These are phyloP conservation scores for Zaprionus ornatus DNA, from an alignment of 1,140 invertebrate species.

Conservation along the genomic window DNA sequence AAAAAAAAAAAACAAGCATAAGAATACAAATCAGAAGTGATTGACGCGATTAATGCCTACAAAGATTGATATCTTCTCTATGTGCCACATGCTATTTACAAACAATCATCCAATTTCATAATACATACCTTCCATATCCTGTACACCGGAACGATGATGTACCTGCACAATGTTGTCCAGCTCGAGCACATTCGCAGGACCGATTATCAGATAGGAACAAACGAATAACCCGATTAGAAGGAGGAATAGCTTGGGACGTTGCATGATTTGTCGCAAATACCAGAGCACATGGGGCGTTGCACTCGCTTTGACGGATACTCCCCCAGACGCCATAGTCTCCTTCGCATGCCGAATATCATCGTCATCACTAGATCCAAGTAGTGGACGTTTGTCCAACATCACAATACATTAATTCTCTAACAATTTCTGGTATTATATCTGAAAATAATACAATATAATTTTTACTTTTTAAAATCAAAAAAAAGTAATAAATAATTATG, in stretches of 20 bases:
- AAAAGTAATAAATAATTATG: background rate
- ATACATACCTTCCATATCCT: constrained; percentile 78
- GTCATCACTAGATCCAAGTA: constrained; percentile 36
- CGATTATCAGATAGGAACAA: constrained; percentile 62
- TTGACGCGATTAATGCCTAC: no score
- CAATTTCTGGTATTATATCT: background rate
- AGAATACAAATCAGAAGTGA: background rate
- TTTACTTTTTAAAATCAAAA: background rate
- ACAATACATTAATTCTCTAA: background rate
- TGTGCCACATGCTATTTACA: background rate
- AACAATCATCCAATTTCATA: background rate
- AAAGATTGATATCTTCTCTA: background rate
- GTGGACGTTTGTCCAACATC: constrained; percentile 55
- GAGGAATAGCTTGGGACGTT: constrained; percentile 51
- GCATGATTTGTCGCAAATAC: constrained; percentile 19
- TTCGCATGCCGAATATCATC: constrained; percentile 7
- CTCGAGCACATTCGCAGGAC: constrained; percentile 57
- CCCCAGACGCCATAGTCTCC: constrained; percentile 1
- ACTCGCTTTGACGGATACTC: background rate
- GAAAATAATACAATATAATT: background rate
- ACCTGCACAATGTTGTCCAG: constrained; percentile 50
- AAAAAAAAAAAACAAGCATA: background rate
- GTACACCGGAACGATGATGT: constrained; percentile 66
- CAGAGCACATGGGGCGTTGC: constrained; percentile 18
- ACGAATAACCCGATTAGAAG: constrained; percentile 46